Evolutionary conservation across 2,113 vertebrate species (phyloP).

Genomic region (Physeter macrocephalus): DNA sequence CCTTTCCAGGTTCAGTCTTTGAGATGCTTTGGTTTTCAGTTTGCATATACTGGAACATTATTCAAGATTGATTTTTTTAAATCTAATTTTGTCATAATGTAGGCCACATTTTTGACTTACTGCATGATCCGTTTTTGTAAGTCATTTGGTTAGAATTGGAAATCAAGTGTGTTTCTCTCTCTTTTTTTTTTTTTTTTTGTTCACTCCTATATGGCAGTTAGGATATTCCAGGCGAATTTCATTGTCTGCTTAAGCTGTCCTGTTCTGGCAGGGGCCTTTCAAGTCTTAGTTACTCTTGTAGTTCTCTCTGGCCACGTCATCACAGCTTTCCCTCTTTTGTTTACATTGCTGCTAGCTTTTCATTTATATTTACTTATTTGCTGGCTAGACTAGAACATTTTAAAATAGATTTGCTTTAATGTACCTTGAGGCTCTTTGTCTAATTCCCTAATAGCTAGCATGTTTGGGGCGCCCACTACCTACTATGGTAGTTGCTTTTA

Average conservation of each 20-base stretch:
- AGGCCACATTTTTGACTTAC: not conserved
- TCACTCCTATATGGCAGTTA: not conserved
- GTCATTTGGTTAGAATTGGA: not conserved
- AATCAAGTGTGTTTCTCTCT: not conserved
- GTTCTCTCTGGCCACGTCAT: not conserved
- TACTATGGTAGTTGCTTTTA: not conserved
- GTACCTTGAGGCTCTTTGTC: not conserved
- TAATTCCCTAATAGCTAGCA: not conserved
- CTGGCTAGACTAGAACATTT: not conserved
- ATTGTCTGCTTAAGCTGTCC: not conserved
- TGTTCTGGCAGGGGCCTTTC: not conserved
- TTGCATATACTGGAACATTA: not conserved
- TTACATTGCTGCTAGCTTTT: not conserved
- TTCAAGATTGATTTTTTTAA: not conserved
- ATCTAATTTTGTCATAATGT: not conserved
- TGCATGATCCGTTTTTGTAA: not conserved
- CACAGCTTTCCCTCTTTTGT: not conserved
- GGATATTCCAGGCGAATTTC: not conserved
- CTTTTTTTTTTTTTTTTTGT: not conserved
- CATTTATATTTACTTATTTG: not conserved
- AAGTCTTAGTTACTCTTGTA: not conserved
- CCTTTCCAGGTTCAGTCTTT: not conserved
- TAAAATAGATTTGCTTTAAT: not conserved
- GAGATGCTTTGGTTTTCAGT: not conserved
- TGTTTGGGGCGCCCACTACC: not conserved